These are phyloP conservation scores for Entomyzon cyanotis DNA, from an alignment of 2,113 vertebrate genomes.

Conservation along the genomic window DNA sequence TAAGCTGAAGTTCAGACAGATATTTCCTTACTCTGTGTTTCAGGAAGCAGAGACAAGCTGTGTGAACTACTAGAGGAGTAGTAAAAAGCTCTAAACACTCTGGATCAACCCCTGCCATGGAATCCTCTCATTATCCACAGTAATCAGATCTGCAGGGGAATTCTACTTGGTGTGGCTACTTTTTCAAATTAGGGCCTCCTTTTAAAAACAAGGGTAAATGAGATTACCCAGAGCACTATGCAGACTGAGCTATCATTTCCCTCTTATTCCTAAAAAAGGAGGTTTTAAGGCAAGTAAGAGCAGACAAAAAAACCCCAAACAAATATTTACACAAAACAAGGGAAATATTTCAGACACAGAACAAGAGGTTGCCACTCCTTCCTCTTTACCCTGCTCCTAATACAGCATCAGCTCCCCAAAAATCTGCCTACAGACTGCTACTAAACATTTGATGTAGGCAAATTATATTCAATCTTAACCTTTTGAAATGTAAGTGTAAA, in stretches of 20 bases:
- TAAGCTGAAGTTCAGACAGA: constrained; percentile 22
- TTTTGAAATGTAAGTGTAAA: background rate
- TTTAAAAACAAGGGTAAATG: background rate
- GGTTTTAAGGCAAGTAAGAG: constrained; percentile 5
- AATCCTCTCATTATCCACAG: background rate
- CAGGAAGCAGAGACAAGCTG: constrained; percentile 27
- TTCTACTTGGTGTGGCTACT: background rate
- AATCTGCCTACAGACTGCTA: background rate
- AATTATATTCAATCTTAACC: background rate
- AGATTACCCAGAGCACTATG: background rate
- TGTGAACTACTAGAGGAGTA: background rate
- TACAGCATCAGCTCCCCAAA: background rate
- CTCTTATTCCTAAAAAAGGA: background rate
- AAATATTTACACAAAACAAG: background rate
- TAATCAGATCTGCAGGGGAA: background rate
- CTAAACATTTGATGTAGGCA: background rate
- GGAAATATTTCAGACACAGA: background rate
- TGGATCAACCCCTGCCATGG: accelerated
- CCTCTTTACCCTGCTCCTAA: background rate
- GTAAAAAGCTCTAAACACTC: background rate
- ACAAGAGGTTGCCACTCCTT: background rate
- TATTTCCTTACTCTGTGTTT: background rate
- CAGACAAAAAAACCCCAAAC: background rate
- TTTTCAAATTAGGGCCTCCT: background rate
- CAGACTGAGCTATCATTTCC: background rate